phyloP scores from a whole-genome alignment of 2,888 invertebrate genomes.

The Cosmopolites sordidus region DNA sequence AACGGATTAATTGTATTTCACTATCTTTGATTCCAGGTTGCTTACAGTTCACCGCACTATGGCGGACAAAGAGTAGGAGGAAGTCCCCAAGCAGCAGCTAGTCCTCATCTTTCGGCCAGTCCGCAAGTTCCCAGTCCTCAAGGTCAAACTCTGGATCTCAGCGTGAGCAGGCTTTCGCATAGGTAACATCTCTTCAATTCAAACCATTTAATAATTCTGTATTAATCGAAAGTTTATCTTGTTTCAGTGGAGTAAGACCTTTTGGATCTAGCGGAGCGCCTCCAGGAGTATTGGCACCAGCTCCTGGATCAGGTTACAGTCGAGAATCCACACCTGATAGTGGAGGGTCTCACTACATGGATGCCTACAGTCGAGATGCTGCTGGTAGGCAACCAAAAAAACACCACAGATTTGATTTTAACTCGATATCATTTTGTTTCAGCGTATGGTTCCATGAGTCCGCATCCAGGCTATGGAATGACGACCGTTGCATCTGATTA shows the following conservation, averaged over 20 bases:
- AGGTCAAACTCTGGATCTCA: slow-evolving; percentile 85
- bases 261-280: slow-evolving; percentile 46
- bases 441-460: slow-evolving; percentile 82
- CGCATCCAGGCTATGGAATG: slow-evolving; percentile 81
- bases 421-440: slow-evolving; percentile 28
- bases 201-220: too few relatives aligned
- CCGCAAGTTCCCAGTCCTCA: slow-evolving; percentile 89
- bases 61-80: slow-evolving; percentile 68
- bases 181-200: too few relatives aligned
- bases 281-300: slow-evolving; percentile 24
- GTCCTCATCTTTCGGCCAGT: slow-evolving; percentile 78
- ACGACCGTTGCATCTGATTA: slow-evolving; percentile 74
- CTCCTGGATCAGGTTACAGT: slow-evolving; percentile 68
- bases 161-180: slow-evolving; percentile 81
- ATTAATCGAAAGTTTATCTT: too few relatives aligned
- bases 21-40: slow-evolving; percentile 56
- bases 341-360: slow-evolving; percentile 84
- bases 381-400: slow-evolving; percentile 74
- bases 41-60: slow-evolving; percentile 73
- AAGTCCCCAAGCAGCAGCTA: slow-evolving; percentile 81
- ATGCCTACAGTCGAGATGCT: slow-evolving; percentile 74
- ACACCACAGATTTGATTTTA: neutral
- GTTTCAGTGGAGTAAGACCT: slow-evolving; percentile 57
- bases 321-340: slow-evolving; percentile 87
- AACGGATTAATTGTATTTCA: too few relatives aligned